A percentile compares a stretch with the other conserved stretches of the same genome.
Conservation (phyloP, 2,888 invertebrate species). For the Synanthedon myopaeformis region DNA sequence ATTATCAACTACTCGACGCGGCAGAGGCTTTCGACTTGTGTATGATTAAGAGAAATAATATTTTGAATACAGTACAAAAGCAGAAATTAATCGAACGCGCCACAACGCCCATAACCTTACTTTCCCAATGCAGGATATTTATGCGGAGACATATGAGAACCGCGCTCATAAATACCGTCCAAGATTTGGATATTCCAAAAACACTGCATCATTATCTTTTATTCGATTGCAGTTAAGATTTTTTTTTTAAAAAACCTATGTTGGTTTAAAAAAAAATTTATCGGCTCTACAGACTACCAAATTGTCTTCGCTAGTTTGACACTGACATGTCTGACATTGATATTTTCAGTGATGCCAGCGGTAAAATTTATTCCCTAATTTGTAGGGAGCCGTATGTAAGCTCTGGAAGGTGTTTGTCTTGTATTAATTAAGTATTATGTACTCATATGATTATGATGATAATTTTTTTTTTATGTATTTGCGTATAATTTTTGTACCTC, state of each 20-base stretch:
- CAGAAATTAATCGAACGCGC: constrained; percentile 74
- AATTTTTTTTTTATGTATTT: background rate
- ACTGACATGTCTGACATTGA: constrained; percentile 1
- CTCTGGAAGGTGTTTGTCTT: background rate
- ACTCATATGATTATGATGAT: background rate
- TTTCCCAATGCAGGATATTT: constrained; percentile 74
- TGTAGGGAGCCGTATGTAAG: background rate
- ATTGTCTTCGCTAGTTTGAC: constrained; percentile 10
- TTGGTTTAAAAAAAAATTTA: constrained; percentile 12
- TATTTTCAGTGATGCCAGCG: constrained; percentile 17
- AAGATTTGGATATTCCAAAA: constrained; percentile 73
- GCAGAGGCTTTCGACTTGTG: constrained; percentile 83
- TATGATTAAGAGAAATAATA: constrained; percentile 80
- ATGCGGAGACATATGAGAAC: constrained; percentile 71
- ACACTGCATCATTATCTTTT: constrained; percentile 76
- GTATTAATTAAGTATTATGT: background rate
- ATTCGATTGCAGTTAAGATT: constrained; percentile 72
- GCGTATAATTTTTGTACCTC: background rate
- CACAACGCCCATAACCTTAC: constrained; percentile 74
- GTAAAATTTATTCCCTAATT: background rate
- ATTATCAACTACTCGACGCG: constrained; percentile 77
- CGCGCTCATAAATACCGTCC: constrained; percentile 65
- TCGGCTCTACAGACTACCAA: constrained; percentile 16
- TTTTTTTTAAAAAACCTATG: constrained; percentile 1
- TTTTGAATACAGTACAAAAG: constrained; percentile 75